Evolutionary conservation across 2,888 invertebrate species (phyloP).

Genomic region (Thymelicus sylvestris): DNA sequence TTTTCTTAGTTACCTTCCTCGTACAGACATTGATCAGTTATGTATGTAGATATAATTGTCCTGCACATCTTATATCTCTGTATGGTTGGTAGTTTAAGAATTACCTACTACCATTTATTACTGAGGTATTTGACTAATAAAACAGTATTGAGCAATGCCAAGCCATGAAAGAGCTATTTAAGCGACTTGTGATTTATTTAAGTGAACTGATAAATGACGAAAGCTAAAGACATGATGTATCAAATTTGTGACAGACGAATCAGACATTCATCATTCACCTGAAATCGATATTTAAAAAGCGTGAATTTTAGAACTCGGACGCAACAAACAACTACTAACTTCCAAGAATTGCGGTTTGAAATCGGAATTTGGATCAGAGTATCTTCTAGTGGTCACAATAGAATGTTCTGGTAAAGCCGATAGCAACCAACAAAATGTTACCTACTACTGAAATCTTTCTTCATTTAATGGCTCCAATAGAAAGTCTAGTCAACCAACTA

Average conservation of each 20-base stretch:
- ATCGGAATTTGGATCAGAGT: slow-evolving; percentile 32
- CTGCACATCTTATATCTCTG: too few species aligned
- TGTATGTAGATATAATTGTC: too few species aligned
- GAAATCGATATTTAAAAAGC: slow-evolving; percentile 38
- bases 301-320: slow-evolving; percentile 36
- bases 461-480: slow-evolving; percentile 23
- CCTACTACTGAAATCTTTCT: slow-evolving; percentile 21
- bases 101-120: too few species aligned
- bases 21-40: too few species aligned
- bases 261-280: slow-evolving; percentile 28
- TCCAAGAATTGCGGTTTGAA: slow-evolving; percentile 28
- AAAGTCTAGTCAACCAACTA: slow-evolving; percentile 20
- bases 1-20: too few species aligned
- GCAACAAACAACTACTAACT: slow-evolving; percentile 16
- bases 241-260: slow-evolving; percentile 24
- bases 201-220: background rate
- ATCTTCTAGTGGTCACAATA: slow-evolving; percentile 29
- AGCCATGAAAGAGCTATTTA: background rate
- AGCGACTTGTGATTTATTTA: background rate
- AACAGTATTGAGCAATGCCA: background rate
- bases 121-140: too few species aligned
- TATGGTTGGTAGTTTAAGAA: too few species aligned
- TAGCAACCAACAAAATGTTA: slow-evolving; percentile 22
- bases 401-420: slow-evolving; percentile 19
- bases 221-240: slow-evolving; percentile 19